phyloP scores from a whole-genome alignment of 2,888 invertebrate genomes.

The Apodemia mormo region DNA sequence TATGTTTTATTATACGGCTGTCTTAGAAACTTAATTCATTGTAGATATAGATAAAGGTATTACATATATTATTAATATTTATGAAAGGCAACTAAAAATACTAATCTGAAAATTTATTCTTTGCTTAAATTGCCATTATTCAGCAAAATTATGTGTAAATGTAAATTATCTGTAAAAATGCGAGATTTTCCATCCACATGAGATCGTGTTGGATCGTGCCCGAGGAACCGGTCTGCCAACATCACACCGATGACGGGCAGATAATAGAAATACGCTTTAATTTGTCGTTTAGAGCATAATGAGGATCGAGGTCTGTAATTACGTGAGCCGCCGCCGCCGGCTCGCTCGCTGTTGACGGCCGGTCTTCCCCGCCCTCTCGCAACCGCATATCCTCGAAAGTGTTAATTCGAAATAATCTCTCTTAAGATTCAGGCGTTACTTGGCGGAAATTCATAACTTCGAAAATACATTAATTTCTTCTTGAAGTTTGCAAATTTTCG shows the following conservation, averaged over 20 bases:
- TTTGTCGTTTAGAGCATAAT: slow-evolving; percentile 82
- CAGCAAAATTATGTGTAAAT: slow-evolving; percentile 16
- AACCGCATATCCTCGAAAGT: slow-evolving; percentile 53
- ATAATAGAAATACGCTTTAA: slow-evolving; percentile 82
- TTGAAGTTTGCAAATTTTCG: too few species aligned
- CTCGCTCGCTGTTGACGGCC: slow-evolving; percentile 80
- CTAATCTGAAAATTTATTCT: background rate
- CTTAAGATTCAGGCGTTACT: slow-evolving; percentile 9
- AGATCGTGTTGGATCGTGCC: slow-evolving; percentile 43
- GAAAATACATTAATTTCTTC: too few species aligned
- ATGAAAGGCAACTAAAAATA: background rate
- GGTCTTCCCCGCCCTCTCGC: slow-evolving; percentile 43
- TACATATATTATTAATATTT: background rate
- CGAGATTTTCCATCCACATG: slow-evolving; percentile 32
- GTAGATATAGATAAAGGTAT: background rate
- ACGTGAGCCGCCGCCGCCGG: slow-evolving; percentile 76
- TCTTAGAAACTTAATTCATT: background rate
- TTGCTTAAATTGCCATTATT: background rate
- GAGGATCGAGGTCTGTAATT: slow-evolving; percentile 82
- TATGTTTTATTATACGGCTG: background rate
- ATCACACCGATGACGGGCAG: slow-evolving; percentile 68
- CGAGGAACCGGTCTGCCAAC: slow-evolving; percentile 58
- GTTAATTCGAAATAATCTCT: slow-evolving; percentile 46
- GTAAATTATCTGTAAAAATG: slow-evolving; percentile 19
- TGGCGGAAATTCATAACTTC: too few species aligned